Base-by-base conservation (phyloP, 53 echinoderm and acorn worm genomes). In the Echinometra lucunter region DNA sequence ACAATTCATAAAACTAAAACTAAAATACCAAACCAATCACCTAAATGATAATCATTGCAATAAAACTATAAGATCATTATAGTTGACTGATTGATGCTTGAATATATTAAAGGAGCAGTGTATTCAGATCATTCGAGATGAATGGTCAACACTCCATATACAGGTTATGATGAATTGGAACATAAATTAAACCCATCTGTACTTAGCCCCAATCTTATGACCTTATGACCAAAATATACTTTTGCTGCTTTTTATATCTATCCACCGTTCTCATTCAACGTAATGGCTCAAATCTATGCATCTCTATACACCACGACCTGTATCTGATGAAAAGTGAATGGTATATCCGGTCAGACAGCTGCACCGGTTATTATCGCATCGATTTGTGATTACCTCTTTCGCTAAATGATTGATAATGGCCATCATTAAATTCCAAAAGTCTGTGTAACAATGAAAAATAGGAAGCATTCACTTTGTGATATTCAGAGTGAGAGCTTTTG, bases 351-450 rank as follows among this genome's bases (percentile, higher is more conserved):
- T 89, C 58, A 49, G 2, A 40, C 89, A 89, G 89, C 60, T 89
- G 89, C 38, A 16, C 57, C 89, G 89, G 89, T 89, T 89, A 89
- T 89, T 89, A 9, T 89, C 13, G 2, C 60, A 89, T 89, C 89
- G 63, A 89, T 53, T 85, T 42, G 34, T 74, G 8, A 25, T 18
- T 44, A 23, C 23, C 7, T n/a, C 85, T 47, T 85, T 85, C 2
- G 85, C 18, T 85, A 7, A 45, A 47, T 85, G 28, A 85, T 85
- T n/a, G 12, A 85, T 47, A 11, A 49, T 9, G 11, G 49, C 28
- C 85, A n/a, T 85, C 85, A 85, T 85, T 85, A 85, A 85, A 85
- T 85, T 85, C 85, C 49, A 2, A 85, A 25, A 13, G 49, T n/a
- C 85, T 85, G 85, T 21, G 21, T 23, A 42, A 1, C 38, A 42